Conservation (phyloP, 2,888 invertebrate species). For the Protophormia terraenovae region DNA sequence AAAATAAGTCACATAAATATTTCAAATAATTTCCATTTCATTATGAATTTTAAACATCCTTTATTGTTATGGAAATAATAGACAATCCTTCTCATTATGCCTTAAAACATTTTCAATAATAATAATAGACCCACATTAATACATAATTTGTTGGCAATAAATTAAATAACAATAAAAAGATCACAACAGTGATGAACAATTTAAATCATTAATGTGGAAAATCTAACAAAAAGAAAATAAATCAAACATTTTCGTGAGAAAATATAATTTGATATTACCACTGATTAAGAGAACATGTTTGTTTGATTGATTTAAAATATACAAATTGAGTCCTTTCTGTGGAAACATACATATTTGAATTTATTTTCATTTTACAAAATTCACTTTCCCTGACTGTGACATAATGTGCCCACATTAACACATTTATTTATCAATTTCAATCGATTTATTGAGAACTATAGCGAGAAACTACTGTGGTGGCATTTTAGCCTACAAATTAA, state of each 20-base stretch:
- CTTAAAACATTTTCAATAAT: slow-evolving; percentile 17
- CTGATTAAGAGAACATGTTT: not conserved
- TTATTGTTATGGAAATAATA: not conserved
- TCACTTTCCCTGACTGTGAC: slow-evolving; percentile 2
- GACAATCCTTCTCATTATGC: not conserved
- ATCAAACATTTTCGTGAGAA: slow-evolving; percentile 37
- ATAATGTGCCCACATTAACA: slow-evolving; percentile 70
- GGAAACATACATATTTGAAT: not conserved
- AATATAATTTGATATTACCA: slow-evolving; percentile 13
- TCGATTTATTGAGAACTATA: not conserved
- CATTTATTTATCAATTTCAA: slow-evolving; percentile 28
- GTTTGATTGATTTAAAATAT: slow-evolving; percentile 35
- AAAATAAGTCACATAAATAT: not conserved
- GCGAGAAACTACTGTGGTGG: slow-evolving; percentile 18
- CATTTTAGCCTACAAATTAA: slow-evolving; percentile 48
- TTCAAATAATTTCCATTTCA: not conserved
- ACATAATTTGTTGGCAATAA: slow-evolving; percentile 29
- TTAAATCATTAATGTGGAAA: not conserved
- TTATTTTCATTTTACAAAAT: not conserved
- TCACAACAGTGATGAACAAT: slow-evolving; percentile 16
- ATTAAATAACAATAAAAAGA: slow-evolving; percentile 14
- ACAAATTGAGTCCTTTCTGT: slow-evolving; percentile 41
- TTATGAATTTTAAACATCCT: not conserved
- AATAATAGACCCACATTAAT: slow-evolving; percentile 51
- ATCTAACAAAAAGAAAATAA: not conserved